These are phyloP conservation scores for Clarias gariepinus DNA, from an alignment of 2,113 vertebrate genomes.

Conservation along the genomic window DNA sequence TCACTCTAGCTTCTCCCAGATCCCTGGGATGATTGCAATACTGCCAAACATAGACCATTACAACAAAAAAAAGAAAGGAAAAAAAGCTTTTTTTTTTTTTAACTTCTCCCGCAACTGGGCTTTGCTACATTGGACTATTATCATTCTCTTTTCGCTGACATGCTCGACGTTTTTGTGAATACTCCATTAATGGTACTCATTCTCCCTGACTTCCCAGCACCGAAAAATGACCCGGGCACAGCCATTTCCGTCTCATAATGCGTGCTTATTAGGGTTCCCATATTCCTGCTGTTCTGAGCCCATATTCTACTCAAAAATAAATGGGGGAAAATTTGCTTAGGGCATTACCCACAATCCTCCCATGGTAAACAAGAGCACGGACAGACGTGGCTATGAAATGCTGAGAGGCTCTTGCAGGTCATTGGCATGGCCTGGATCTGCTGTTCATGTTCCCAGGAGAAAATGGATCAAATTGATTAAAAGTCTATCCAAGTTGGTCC, in stretches of 20 bases:
- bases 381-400: neutral
- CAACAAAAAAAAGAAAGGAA: neutral
- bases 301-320: conserved; percentile 22
- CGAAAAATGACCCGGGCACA: conserved; percentile 14
- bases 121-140: conserved; percentile 5
- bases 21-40: conserved; percentile 32
- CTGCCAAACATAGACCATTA: conserved; percentile 31
- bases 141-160: conserved; percentile 4
- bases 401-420: conserved; percentile 13
- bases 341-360: conserved; percentile 24
- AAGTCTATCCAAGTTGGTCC: conserved; percentile 12
- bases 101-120: neutral
- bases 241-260: conserved; percentile 26
- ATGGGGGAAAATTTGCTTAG: conserved; percentile 6
- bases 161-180: conserved; percentile 1
- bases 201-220: conserved; percentile 10
- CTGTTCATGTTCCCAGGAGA: neutral
- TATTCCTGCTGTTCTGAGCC: conserved; percentile 14
- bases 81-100: neutral
- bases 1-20: conserved; percentile 21
- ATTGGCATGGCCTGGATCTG: neutral
- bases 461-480: conserved; percentile 47
- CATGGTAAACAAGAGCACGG: conserved; percentile 17
- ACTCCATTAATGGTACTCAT: conserved; percentile 26
- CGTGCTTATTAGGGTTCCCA: conserved; percentile 18